Percentiles rank a stretch among this genome's conserved stretches.
These are phyloP conservation scores for Odontomachus brunneus DNA, from an alignment of 1,140 invertebrate genomes.

Conservation along the genomic window DNA sequence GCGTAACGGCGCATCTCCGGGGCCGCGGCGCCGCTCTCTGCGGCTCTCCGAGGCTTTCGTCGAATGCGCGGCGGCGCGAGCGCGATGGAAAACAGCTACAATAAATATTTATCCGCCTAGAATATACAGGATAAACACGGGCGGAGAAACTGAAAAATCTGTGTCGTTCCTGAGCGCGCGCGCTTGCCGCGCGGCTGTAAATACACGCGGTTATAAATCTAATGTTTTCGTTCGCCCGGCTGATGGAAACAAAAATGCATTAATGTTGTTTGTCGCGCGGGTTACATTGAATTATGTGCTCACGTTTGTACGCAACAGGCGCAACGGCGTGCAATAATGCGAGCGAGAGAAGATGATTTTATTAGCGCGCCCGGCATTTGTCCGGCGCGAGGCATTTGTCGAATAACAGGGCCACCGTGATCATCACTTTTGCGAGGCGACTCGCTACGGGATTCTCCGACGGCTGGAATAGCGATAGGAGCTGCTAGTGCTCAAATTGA, in stretches of 20 bases:
- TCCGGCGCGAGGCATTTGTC: slow-evolving; percentile 15
- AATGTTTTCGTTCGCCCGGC: slow-evolving; percentile 42
- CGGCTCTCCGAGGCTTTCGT: slow-evolving; percentile 37
- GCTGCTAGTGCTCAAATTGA: too few species aligned
- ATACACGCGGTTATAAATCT: slow-evolving; percentile 37
- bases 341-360: slow-evolving; percentile 28
- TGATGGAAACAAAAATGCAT: slow-evolving; percentile 53
- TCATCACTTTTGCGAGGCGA: slow-evolving; percentile 13
- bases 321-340: neutral
- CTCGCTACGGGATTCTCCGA: too few species aligned
- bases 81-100: slow-evolving; percentile 50
- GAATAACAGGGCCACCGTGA: neutral
- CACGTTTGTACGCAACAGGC: slow-evolving; percentile 19
- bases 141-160: slow-evolving; percentile 41
- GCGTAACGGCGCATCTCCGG: slow-evolving; percentile 41
- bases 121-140: slow-evolving; percentile 54
- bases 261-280: slow-evolving; percentile 42
- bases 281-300: slow-evolving; percentile 30
- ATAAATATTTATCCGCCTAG: slow-evolving; percentile 60
- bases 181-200: slow-evolving; percentile 5
- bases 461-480: too few species aligned
- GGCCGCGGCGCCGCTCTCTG: neutral
- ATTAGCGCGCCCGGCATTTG: neutral
- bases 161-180: slow-evolving; percentile 1
- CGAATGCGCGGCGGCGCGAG: neutral